Conservation (phyloP, 2,797 vertebrate genomes). For the Pangasius sanitwongsei region DNA sequence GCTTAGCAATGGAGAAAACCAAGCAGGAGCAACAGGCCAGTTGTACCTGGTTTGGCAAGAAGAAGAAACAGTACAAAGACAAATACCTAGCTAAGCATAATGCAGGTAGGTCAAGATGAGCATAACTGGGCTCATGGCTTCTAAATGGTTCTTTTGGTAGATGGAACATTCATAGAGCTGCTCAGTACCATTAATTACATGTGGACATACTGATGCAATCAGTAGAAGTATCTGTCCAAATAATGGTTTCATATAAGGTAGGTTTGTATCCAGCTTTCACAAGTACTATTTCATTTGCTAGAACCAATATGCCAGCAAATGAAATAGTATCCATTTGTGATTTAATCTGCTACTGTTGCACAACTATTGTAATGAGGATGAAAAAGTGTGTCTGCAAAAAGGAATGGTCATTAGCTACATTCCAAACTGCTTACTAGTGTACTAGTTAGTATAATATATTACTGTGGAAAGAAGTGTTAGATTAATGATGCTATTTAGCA, state of each 20-base stretch:
- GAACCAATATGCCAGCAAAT: not conserved
- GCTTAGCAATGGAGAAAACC: constrained; percentile 98
- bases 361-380: not conserved
- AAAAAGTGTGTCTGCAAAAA: not conserved
- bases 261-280: not conserved
- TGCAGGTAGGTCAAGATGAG: constrained; percentile 69
- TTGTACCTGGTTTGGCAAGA: constrained; percentile 99
- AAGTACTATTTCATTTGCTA: not conserved
- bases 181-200: not conserved
- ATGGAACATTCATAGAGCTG: not conserved
- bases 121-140: not conserved
- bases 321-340: not conserved
- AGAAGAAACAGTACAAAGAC: constrained; percentile 99
- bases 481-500: not conserved
- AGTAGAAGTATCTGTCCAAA: not conserved
- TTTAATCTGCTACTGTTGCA: not conserved
- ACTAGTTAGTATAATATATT: not conserved
- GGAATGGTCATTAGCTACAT: not conserved
- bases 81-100: constrained; percentile 99
- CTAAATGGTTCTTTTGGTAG: not conserved
- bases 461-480: not conserved
- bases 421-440: not conserved
- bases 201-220: not conserved
- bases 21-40: constrained; percentile 98
- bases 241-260: not conserved